Percentiles rank a stretch among this genome's conserved stretches.
Evolutionary conservation across 2,888 invertebrate genomes (phyloP).

Genomic region (Apoda limacodes): DNA sequence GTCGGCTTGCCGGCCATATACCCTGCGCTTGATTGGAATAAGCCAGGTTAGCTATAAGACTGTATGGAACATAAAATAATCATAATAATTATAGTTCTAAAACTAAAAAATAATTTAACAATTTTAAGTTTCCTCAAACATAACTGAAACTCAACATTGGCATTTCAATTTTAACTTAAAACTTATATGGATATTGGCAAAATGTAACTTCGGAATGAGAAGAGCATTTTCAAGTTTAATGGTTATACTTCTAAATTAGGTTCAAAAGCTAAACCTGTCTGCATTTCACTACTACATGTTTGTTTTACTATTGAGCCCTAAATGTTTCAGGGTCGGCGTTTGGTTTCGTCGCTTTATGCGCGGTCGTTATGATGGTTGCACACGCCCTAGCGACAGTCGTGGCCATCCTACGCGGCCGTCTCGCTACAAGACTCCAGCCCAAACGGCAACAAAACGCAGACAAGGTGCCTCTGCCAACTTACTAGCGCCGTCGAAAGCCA

Average conservation of each 20-base stretch:
- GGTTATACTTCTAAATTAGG: too few species aligned
- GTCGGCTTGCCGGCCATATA: constrained; percentile 77
- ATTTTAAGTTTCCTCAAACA: background rate
- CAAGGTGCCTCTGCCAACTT: constrained; percentile 41
- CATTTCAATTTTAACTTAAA: too few species aligned
- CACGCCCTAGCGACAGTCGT: constrained; percentile 45
- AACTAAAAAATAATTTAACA: background rate
- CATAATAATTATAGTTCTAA: too few species aligned
- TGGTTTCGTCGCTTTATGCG: constrained; percentile 55
- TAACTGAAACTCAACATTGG: background rate
- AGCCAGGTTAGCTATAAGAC: constrained; percentile 50
- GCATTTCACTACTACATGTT: too few species aligned
- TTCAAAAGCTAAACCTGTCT: too few species aligned
- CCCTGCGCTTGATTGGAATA: constrained; percentile 80
- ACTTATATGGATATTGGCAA: too few species aligned
- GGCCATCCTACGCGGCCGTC: constrained; percentile 30
- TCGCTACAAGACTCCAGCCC: constrained; percentile 30
- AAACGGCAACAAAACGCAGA: constrained; percentile 28
- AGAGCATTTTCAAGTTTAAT: too few species aligned
- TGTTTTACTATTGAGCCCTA: too few species aligned
- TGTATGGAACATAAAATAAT: constrained; percentile 1
- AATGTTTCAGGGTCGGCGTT: constrained; percentile 41
- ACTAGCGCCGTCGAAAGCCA: constrained; percentile 28
- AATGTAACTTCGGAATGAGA: too few species aligned
- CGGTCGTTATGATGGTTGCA: constrained; percentile 47